These are phyloP conservation scores for Drosophila sp. DNA, from an alignment of 1,140 invertebrate genomes.

Conservation along the genomic window DNA sequence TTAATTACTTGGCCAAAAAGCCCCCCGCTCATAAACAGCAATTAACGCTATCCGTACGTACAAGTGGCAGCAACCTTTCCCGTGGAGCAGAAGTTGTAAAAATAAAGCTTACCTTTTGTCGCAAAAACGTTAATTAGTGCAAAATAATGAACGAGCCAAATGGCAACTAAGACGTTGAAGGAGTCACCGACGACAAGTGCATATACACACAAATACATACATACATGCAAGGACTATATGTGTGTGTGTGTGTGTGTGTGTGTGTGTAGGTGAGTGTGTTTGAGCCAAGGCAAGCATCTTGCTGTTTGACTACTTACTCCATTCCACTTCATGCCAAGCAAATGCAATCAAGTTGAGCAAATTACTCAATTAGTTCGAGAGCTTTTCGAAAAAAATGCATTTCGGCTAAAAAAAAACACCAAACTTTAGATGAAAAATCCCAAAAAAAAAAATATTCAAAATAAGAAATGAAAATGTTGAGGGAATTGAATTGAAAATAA, in stretches of 20 bases:
- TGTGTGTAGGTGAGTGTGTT: background rate
- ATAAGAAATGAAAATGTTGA: background rate
- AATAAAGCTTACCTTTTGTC: conserved; percentile 66
- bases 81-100: conserved; percentile 38
- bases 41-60: conserved; percentile 50
- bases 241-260: background rate
- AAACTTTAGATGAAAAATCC: background rate
- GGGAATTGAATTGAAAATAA: background rate
- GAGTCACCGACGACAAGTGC: background rate
- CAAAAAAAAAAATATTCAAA: background rate
- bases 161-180: background rate
- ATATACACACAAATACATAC: background rate
- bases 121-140: conserved; percentile 75
- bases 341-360: conserved; percentile 54
- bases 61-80: conserved; percentile 26
- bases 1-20: conserved; percentile 66
- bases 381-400: conserved; percentile 29
- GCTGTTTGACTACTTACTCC: conserved; percentile 27
- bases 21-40: conserved; percentile 74
- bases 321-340: conserved; percentile 20
- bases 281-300: conserved; percentile 11
- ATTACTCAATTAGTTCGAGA: conserved; percentile 62
- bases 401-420: background rate
- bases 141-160: conserved; percentile 67
- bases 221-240: background rate